phyloP scores from a whole-genome alignment of 2,113 vertebrate genomes.

The Pandion haliaetus region DNA sequence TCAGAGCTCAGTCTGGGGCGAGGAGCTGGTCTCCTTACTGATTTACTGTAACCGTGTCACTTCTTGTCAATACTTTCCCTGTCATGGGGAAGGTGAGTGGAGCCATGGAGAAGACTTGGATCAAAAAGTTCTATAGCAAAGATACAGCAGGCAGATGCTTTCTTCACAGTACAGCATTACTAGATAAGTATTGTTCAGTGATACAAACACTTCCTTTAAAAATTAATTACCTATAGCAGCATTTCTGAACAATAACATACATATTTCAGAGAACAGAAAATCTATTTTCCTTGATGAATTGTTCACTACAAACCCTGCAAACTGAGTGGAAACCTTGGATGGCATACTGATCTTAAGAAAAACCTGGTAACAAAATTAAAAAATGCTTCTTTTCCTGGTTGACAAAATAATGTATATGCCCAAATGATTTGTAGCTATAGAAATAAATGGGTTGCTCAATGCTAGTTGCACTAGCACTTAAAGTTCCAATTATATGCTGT shows the following conservation, averaged over 20 bases:
- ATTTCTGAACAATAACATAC: conserved; percentile 21
- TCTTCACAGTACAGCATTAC: neutral
- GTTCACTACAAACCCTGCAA: neutral
- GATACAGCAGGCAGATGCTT: conserved; percentile 1
- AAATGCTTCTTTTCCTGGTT: neutral
- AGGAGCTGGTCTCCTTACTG: conserved; percentile 29
- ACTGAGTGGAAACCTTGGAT: neutral
- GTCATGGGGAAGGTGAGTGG: neutral
- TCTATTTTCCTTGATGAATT: neutral
- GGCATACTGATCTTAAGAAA: neutral
- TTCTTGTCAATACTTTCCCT: neutral
- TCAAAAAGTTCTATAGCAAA: neutral
- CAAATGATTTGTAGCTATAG: neutral
- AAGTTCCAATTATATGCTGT: neutral
- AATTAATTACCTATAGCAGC: neutral
- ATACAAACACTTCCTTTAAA: conserved; percentile 23
- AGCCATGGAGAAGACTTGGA: neutral
- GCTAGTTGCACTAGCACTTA: conserved; percentile 26
- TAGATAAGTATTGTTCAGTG: neutral
- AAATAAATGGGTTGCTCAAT: neutral
- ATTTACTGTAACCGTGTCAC: neutral
- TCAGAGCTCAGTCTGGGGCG: neutral
- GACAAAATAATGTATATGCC: neutral
- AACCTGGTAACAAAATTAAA: neutral
- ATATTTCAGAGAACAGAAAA: neutral